These are phyloP conservation scores for Solea senegalensis DNA, from an alignment of 2,113 vertebrate species.

Conservation along the genomic window DNA sequence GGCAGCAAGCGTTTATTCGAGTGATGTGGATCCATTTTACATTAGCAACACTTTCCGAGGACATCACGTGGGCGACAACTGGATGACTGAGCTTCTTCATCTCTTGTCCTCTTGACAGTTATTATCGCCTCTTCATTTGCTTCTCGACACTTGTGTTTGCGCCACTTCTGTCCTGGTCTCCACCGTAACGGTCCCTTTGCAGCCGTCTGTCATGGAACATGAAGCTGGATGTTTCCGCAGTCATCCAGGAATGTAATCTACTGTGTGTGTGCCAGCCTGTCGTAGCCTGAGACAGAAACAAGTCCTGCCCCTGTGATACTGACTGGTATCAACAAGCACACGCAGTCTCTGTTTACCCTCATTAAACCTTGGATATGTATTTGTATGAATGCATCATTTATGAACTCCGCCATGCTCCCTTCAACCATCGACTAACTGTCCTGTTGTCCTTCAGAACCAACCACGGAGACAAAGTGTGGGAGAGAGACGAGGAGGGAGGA, in stretches of 20 bases:
- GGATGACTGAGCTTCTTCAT: constrained; percentile 15
- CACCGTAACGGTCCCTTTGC: constrained; percentile 32
- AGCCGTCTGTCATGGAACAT: constrained; percentile 46
- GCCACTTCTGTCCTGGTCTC: constrained; percentile 36
- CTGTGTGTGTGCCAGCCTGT: constrained; percentile 43
- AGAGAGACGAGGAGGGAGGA: not conserved
- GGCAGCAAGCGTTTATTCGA: constrained; percentile 13
- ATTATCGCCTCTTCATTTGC: constrained; percentile 10
- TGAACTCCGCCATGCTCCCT: constrained; percentile 13
- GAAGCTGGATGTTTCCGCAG: constrained; percentile 57
- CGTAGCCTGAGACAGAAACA: constrained; percentile 40
- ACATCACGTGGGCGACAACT: not conserved
- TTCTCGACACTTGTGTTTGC: constrained; percentile 39
- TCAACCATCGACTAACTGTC: not conserved
- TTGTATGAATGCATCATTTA: constrained; percentile 18
- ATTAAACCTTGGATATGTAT: not conserved
- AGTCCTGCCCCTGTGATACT: constrained; percentile 42
- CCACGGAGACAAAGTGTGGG: not conserved
- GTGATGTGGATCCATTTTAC: not conserved
- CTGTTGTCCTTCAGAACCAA: constrained; percentile 30
- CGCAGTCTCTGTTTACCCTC: constrained; percentile 1
- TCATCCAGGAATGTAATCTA: constrained; percentile 51
- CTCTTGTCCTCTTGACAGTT: constrained; percentile 32
- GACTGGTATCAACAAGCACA: constrained; percentile 46
- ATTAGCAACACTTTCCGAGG: constrained; percentile 29